Evolutionary conservation across 2,888 invertebrate species (phyloP).

Genomic region (Andrena dorsata): DNA sequence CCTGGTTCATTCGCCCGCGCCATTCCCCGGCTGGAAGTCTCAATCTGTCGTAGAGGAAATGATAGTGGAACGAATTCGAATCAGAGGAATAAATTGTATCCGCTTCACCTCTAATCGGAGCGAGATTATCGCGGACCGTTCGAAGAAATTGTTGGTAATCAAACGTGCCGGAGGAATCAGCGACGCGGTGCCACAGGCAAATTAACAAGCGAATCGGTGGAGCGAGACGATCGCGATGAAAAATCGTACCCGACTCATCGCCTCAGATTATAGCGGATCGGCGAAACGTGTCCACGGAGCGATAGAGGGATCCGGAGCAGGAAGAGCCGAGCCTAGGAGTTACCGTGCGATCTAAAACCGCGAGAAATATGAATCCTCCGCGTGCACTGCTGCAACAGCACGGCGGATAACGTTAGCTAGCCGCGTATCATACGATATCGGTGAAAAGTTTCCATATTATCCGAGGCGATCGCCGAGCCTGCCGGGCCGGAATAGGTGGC

Average conservation of each 20-base stretch:
- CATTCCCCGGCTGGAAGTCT: not conserved
- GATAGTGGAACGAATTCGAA: not conserved
- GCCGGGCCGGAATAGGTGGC: not conserved
- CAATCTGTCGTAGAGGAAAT: too few relatives aligned
- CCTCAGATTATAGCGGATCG: slow-evolving; percentile 1
- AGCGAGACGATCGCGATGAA: slow-evolving; percentile 38
- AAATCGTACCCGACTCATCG: slow-evolving; percentile 3
- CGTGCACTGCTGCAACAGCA: not conserved
- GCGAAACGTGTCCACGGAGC: slow-evolving; percentile 13
- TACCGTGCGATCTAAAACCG: slow-evolving; percentile 21
- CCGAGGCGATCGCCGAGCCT: not conserved
- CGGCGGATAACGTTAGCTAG: not conserved
- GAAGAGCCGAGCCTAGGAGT: slow-evolving; percentile 30
- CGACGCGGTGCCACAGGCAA: slow-evolving; percentile 24
- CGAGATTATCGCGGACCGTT: slow-evolving; percentile 1
- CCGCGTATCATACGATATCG: not conserved
- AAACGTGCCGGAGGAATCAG: not conserved
- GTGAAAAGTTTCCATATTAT: not conserved
- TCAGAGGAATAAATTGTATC: not conserved
- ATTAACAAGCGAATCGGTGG: slow-evolving; percentile 13
- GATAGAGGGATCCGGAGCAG: not conserved
- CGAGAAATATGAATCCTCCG: slow-evolving; percentile 26
- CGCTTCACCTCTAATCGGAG: not conserved
- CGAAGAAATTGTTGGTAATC: slow-evolving; percentile 16
- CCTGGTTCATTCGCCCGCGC: too few relatives aligned